A percentile compares a stretch with the other conserved stretches of the same genome.
Evolutionary conservation across 2,888 invertebrate species (phyloP).

Genomic region (Drosophila aldrichi): DNA sequence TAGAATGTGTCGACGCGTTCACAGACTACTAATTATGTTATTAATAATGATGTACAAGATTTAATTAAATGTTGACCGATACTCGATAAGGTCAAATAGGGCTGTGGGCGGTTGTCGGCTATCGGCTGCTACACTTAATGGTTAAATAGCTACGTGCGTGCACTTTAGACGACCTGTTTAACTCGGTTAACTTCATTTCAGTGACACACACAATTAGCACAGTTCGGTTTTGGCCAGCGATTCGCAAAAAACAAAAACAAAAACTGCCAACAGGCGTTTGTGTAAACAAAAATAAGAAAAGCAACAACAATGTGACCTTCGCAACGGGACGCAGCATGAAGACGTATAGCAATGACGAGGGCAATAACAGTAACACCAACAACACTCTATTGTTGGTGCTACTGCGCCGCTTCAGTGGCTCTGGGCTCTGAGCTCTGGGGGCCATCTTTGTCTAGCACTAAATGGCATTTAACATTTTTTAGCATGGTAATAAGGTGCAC

Average conservation of each 20-base stretch:
- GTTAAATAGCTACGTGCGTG: constrained; percentile 64
- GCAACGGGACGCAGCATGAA: constrained; percentile 61
- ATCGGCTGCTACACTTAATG: constrained; percentile 50
- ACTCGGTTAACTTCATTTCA: constrained; percentile 55
- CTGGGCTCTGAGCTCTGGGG: constrained; percentile 50
- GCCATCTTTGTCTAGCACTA: constrained; percentile 47
- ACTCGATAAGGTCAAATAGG: constrained; percentile 39
- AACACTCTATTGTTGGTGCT: constrained; percentile 15
- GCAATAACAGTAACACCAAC: constrained; percentile 25
- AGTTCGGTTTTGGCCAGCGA: constrained; percentile 38
- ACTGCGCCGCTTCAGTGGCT: constrained; percentile 54
- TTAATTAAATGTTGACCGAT: constrained; percentile 29
- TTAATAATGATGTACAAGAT: constrained; percentile 40
- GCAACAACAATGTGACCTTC: constrained; percentile 51
- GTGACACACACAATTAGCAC: constrained; percentile 74
- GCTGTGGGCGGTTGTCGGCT: constrained; percentile 57
- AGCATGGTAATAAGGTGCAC: constrained; percentile 61
- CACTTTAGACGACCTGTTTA: constrained; percentile 62
- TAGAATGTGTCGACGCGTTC: constrained; percentile 57
- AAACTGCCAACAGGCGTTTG: constrained; percentile 34
- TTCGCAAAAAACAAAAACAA: constrained; percentile 28
- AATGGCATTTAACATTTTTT: constrained; percentile 59
- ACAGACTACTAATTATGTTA: constrained; percentile 45
- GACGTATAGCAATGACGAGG: constrained; percentile 44
- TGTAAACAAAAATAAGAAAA: constrained; percentile 32